Evolutionary conservation across 1,140 invertebrate genomes (phyloP).

Genomic region (Triops cancriformis): DNA sequence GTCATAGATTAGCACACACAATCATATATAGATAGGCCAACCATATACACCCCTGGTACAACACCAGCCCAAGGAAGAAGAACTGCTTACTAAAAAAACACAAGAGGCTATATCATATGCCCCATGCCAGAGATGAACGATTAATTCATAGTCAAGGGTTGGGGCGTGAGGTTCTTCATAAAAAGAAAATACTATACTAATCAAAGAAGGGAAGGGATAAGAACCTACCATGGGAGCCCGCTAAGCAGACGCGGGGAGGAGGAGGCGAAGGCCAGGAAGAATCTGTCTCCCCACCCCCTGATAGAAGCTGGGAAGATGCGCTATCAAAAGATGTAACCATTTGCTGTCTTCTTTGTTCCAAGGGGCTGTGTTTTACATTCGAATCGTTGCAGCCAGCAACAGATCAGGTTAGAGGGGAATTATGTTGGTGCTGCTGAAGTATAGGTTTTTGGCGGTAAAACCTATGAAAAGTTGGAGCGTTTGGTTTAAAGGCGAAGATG

Average conservation of each 20-base stretch:
- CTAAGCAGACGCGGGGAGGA: too few species aligned
- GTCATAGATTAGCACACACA: slow-evolving; percentile 13
- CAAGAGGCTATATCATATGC: slow-evolving; percentile 5
- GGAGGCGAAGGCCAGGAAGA: too few species aligned
- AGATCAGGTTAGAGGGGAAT: not conserved
- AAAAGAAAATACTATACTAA: not conserved
- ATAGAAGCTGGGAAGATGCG: not conserved
- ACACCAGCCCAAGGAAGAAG: not conserved
- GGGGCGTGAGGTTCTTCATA: slow-evolving; percentile 12
- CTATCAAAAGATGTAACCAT: slow-evolving; percentile 1
- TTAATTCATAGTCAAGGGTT: slow-evolving; percentile 11
- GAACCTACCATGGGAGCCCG: not conserved
- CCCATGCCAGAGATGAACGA: slow-evolving; percentile 5
- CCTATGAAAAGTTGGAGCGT: too few species aligned
- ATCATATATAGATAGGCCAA: not conserved
- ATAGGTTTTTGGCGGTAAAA: slow-evolving; percentile 10
- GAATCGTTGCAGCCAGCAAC: not conserved
- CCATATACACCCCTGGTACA: not conserved
- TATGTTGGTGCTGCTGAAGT: not conserved
- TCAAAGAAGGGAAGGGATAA: not conserved
- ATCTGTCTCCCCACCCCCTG: not conserved
- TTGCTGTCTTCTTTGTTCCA: not conserved
- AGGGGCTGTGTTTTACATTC: not conserved
- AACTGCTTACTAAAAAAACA: not conserved
- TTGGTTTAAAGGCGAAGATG: not conserved